A percentile compares a stretch with the other conserved stretches of the same genome.
Conservation (phyloP, 1,140 invertebrate genomes). For the Drosophila seguyi region DNA sequence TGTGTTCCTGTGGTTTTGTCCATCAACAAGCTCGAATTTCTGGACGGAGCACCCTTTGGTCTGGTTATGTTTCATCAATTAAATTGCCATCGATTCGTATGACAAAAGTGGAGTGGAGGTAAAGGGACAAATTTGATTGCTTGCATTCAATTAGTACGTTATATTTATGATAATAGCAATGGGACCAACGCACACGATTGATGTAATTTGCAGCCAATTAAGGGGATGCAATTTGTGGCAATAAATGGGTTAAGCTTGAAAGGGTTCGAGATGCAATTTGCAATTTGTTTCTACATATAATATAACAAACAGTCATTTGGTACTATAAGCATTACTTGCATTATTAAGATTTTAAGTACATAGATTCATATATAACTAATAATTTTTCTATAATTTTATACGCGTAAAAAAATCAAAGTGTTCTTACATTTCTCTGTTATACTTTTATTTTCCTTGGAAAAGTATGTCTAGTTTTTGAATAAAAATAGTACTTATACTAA, state of each 20-base stretch:
- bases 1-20: conserved; percentile 45
- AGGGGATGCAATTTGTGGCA: neutral
- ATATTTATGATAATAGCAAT: conserved; percentile 6
- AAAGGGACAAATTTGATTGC: conserved; percentile 4
- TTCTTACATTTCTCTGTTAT: neutral
- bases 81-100: conserved; percentile 33
- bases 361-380: no score
- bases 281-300: neutral
- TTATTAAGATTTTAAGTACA: no score
- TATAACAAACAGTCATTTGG: neutral
- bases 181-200: neutral
- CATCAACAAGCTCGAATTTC: conserved; percentile 10
- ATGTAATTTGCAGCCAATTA: conserved; percentile 1
- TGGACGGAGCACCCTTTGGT: neutral
- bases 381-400: no score
- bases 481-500: neutral
- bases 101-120: neutral
- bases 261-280: neutral
- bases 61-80: conserved; percentile 51
- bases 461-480: neutral
- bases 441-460: neutral
- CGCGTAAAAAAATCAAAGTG: no score
- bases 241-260: neutral
- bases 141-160: conserved; percentile 4
- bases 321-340: no score